These are phyloP conservation scores for Coenonympha arcania DNA, from an alignment of 2,888 invertebrate species.

Conservation along the genomic window DNA sequence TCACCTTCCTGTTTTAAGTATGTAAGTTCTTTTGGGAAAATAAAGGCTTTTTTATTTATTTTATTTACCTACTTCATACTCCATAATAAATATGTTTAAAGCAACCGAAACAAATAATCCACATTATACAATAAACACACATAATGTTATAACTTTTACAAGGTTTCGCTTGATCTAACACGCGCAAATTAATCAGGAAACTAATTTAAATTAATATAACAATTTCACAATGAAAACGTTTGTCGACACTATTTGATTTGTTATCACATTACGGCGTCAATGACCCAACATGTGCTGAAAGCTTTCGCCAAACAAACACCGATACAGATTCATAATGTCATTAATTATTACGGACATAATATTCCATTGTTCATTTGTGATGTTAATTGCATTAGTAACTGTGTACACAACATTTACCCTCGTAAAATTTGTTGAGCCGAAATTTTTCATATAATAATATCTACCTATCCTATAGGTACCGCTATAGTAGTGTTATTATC, in stretches of 20 bases:
- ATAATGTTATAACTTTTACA: too few species aligned
- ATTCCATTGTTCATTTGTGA: neutral
- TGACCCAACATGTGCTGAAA: neutral
- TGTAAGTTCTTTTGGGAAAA: too few species aligned
- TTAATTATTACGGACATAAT: neutral
- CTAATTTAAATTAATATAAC: neutral
- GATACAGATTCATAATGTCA: neutral
- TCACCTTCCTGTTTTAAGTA: too few species aligned
- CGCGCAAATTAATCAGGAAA: neutral
- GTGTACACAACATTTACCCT: too few species aligned
- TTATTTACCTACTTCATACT: too few species aligned
- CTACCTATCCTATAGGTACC: too few species aligned
- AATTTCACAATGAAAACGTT: neutral
- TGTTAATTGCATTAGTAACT: neutral
- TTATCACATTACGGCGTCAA: too few species aligned
- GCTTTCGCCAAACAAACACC: neutral
- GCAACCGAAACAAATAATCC: neutral
- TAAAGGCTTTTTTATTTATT: too few species aligned
- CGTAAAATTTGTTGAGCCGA: too few species aligned
- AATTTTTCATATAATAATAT: too few species aligned
- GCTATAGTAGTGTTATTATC: too few species aligned
- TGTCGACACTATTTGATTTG: neutral
- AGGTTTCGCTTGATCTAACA: neutral
- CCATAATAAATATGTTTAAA: neutral
- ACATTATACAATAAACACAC: too few species aligned